These are phyloP conservation scores for Conops quadrifasciatus DNA, from an alignment of 2,888 invertebrate species.

Conservation along the genomic window DNA sequence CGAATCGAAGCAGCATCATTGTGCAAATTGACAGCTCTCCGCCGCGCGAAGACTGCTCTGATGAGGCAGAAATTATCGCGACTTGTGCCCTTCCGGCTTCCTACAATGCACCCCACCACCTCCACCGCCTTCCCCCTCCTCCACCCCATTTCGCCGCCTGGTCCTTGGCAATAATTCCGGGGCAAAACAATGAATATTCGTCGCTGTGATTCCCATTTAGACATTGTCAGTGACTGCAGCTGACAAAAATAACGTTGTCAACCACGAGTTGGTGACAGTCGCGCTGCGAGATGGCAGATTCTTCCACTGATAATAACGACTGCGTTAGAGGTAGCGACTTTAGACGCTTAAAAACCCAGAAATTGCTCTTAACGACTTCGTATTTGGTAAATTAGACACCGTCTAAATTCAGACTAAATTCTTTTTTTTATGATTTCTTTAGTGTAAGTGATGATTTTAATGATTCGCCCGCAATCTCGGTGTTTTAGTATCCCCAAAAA, in stretches of 20 bases:
- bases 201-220: slow-evolving; percentile 11
- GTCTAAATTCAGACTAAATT: too few species aligned
- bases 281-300: not conserved
- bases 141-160: slow-evolving; percentile 9
- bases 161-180: slow-evolving; percentile 29
- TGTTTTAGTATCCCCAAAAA: too few species aligned
- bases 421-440: too few species aligned
- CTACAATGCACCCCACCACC: too few species aligned
- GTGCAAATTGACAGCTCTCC: slow-evolving; percentile 33
- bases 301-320: slow-evolving; percentile 7
- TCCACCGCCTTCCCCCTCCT: too few species aligned
- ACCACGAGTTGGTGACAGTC: slow-evolving; percentile 10
- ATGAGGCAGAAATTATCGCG: slow-evolving; percentile 24
- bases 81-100: not conserved
- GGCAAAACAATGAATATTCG: slow-evolving; percentile 26
- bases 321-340: too few species aligned
- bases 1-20: slow-evolving; percentile 17
- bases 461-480: too few species aligned
- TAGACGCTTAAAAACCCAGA: too few species aligned
- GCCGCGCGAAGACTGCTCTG: slow-evolving; percentile 20
- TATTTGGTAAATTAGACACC: too few species aligned
- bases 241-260: slow-evolving; percentile 32
- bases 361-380: too few species aligned
- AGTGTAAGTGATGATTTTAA: too few species aligned
- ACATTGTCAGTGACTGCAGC: slow-evolving; percentile 17